Percentiles rank a stretch among this genome's conserved stretches.
Evolutionary conservation across 2,888 invertebrate species (phyloP).

Genomic region (Papilio gigon): DNA sequence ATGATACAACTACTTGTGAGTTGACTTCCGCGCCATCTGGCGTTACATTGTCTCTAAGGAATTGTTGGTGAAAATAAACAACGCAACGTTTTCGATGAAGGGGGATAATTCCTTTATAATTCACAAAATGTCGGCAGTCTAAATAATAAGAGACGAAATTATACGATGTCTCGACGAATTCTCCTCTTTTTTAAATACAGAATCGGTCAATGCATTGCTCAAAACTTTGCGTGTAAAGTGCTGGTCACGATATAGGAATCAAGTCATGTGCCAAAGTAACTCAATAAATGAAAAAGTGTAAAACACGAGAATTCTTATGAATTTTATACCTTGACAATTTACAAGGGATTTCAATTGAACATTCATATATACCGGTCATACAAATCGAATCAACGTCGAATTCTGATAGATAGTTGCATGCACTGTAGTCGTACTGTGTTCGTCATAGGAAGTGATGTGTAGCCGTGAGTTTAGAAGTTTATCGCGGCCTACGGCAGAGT

Average conservation of each 20-base stretch:
- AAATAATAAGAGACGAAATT: not conserved
- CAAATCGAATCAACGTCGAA: constrained; percentile 41
- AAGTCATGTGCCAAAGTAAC: constrained; percentile 63
- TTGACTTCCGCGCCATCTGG: not conserved
- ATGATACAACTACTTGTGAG: not conserved
- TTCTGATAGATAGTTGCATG: constrained; percentile 66
- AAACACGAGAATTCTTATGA: constrained; percentile 56
- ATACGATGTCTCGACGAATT: not conserved
- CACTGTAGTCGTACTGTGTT: constrained; percentile 68
- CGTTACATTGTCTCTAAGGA: not conserved
- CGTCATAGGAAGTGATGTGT: constrained; percentile 68
- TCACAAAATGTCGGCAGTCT: not conserved
- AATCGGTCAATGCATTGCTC: constrained; percentile 49
- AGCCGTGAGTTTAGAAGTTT: constrained; percentile 63
- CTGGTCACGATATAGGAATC: constrained; percentile 59
- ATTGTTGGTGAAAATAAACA: not conserved
- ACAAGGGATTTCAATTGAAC: constrained; percentile 42
- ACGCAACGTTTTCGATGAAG: not conserved
- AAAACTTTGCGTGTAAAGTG: constrained; percentile 55
- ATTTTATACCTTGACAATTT: constrained; percentile 51
- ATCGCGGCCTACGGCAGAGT: constrained; percentile 59
- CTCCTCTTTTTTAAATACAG: not conserved
- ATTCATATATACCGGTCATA: constrained; percentile 42
- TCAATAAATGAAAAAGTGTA: constrained; percentile 41
- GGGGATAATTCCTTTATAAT: not conserved